Evolutionary conservation across 2,888 invertebrate species (phyloP).

Genomic region (Plutella xylostella): DNA sequence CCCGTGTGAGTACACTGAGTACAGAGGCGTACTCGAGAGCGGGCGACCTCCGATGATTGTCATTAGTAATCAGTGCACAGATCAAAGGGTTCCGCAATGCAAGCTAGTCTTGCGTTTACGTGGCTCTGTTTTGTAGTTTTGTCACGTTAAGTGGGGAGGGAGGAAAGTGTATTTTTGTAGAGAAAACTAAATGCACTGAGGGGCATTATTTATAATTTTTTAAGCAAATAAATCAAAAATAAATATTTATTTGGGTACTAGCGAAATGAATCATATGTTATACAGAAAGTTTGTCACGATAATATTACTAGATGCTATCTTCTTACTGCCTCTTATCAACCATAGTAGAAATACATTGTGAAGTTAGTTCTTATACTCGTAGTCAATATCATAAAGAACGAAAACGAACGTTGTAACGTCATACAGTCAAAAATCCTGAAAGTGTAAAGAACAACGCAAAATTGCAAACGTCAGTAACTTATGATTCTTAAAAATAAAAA

Average conservation of each 20-base stretch:
- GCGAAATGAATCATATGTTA: background rate
- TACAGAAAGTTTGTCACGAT: background rate
- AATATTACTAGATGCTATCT: background rate
- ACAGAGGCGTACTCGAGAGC: no score
- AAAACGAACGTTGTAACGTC: no score
- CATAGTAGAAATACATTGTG: no score
- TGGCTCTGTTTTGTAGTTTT: conserved; percentile 20
- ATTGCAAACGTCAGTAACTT: no score
- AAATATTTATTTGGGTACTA: background rate
- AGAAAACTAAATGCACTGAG: background rate
- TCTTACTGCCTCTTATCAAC: no score
- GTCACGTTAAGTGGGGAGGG: background rate
- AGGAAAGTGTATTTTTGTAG: background rate
- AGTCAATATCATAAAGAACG: no score
- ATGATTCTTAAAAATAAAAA: no score
- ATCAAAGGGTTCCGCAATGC: conserved; percentile 29
- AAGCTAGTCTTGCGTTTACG: conserved; percentile 15
- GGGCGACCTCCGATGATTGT: conserved; percentile 14
- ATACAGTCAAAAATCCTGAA: no score
- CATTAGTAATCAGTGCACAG: conserved; percentile 33
- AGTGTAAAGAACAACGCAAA: no score
- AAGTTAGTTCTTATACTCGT: no score
- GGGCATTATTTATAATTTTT: background rate
- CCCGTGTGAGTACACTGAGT: background rate
- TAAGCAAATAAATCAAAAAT: background rate